Base-by-base conservation (phyloP, 2,797 vertebrate species). In the Todus mexicanus region DNA sequence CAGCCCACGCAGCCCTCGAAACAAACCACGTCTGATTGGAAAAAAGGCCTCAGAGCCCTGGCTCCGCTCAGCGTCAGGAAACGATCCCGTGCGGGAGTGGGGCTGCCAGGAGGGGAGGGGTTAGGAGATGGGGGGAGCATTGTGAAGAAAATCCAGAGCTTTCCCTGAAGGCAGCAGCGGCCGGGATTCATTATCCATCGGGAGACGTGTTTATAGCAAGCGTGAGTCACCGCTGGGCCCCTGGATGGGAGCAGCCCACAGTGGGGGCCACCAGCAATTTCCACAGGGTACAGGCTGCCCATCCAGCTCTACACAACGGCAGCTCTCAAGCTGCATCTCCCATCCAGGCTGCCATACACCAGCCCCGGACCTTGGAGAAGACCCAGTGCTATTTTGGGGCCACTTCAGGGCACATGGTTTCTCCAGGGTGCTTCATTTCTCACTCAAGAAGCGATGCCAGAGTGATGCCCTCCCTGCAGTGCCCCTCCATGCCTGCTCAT, bases 31-130 rank as follows among this genome's bases (percentile, higher is more conserved):
- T 54, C 21, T 2, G 10, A 42, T 38, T 81, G 91, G 95, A 95
- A 95, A 96, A 96, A 71, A 27, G 47, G 71, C 92, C 93, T 94
- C 94, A 94, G 84, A 91, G 57, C 26, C 51, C 91, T 94, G 94
- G 84, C 90, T 94, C 50, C 17, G 2, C 43, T 93, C 78, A 4
- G 86, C 76, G 6, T 78, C 92, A 82, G 89, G 82, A 96, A 97
- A 89, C 5, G 16, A 94, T 89, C 88, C 80, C 15, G 43, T 25
- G 7, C 4, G 9, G 90, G 72, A 94, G 51, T 4, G 0, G 57
- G 72, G 56, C 89, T 94, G 92, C 92, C 93, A 91, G 89, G 42
- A 94, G 45, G 42, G 57, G 79, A 88, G 73, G 68, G 40, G 63
- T 64, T 72, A 10, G 0, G 0, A 48, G 57, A 27, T 0, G 25